Conservation (phyloP, 2,113 vertebrate genomes). For the Lamprotornis superbus region DNA sequence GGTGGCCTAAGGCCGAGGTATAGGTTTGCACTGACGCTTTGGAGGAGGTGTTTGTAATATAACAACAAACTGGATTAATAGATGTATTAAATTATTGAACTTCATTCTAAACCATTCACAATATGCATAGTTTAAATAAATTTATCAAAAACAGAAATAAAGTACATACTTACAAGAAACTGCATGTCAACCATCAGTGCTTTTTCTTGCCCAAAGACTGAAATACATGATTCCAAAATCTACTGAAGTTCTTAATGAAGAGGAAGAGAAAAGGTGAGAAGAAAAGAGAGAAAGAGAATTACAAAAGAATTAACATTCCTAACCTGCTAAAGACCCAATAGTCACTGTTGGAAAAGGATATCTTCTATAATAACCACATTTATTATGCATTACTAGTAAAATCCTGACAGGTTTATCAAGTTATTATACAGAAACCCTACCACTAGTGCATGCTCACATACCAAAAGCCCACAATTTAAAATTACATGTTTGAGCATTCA, state of each 20-base stretch:
- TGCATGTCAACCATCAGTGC: neutral
- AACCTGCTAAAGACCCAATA: constrained; percentile 54
- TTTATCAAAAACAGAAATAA: neutral
- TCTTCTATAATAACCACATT: constrained; percentile 58
- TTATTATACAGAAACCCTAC: constrained; percentile 55
- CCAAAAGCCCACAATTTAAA: constrained; percentile 53
- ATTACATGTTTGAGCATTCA: constrained; percentile 54
- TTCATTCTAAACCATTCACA: neutral
- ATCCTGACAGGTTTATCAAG: constrained; percentile 60
- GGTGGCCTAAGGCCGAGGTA: neutral
- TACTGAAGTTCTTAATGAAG: neutral
- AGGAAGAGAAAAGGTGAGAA: constrained; percentile 37
- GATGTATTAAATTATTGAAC: neutral
- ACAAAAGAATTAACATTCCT: constrained; percentile 56
- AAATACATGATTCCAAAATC: neutral
- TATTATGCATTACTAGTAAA: constrained; percentile 62
- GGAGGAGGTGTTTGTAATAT: neutral
- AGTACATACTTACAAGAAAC: neutral
- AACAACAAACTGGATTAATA: neutral
- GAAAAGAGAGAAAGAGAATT: constrained; percentile 33
- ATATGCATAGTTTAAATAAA: neutral
- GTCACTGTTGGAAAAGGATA: constrained; percentile 43
- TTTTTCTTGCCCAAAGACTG: neutral
- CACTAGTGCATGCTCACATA: constrained; percentile 37
- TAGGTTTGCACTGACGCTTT: neutral